Base-by-base conservation (phyloP, 1,140 invertebrate species). In the Mya arenaria region DNA sequence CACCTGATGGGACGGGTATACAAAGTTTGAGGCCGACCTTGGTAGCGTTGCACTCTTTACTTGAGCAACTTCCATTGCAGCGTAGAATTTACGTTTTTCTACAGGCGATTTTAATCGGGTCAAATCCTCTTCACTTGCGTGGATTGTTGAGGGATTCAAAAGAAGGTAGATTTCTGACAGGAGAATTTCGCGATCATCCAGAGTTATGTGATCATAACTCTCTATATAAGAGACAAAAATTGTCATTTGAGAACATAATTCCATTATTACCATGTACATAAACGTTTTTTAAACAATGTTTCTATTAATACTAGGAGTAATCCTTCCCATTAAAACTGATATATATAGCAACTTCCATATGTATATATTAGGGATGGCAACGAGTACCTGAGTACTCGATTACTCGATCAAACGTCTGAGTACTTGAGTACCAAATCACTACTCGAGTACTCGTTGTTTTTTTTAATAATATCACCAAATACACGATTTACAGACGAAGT, bases 61-160 rank as follows among this genome's bases (percentile, higher is more conserved):
- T 62, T 73, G 68, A 55, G 79, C 79, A 72, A 82, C 52, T 73
- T 82, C 69, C 23, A 82, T 72, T 5, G 79, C 79, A 19, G 79
- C 79, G 30, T 44, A 52, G 19, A 72, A 82, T 58, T 82, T 82
- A 32, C 62, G 52, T n/a, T 66, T 82, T 48, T 82, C 69, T 6
- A 34, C 62, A 5, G 58, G 69, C 4, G 79, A 73, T 23, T 37
- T 65, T n/a, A 82, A 52, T 66, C 72, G 72, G 0, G 69, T 73
- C 41, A 82, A 44, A 55, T 82, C 79, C 32, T 82, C 79, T 52
- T 82, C 30, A 44, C 79, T 82, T 4, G 48, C 79, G 66, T 36
- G 36, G 2, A 73, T 52, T 56, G 8, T 36, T 4, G 23, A 36
- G 6, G 79, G 79, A 66, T 82, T 72, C 19, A 82, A 41, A 1